Percentiles rank a stretch among this genome's conserved stretches.
Evolutionary conservation across 2,797 vertebrate genomes (phyloP).

Genomic region (Gymnodraco acuticeps): DNA sequence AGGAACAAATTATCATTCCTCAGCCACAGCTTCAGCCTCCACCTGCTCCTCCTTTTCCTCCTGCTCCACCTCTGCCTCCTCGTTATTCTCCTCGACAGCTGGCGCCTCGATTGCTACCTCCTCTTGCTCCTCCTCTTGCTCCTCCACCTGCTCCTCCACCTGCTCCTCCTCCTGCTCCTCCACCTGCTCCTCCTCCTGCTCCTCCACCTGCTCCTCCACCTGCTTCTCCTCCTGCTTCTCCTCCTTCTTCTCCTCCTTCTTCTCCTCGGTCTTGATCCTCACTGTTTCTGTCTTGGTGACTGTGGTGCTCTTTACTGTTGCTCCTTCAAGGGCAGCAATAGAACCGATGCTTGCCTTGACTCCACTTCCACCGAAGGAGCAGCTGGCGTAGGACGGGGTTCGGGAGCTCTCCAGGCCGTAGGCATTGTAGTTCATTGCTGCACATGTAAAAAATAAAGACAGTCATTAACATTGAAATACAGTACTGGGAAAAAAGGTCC

Average conservation of each 20-base stretch:
- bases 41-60: constrained; percentile 33
- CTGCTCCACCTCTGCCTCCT: constrained; percentile 19
- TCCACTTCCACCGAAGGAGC: constrained; percentile 59
- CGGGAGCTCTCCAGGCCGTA: constrained; percentile 74
- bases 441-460: background rate
- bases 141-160: background rate
- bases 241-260: constrained; percentile 18
- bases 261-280: constrained; percentile 54
- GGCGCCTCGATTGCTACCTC: background rate
- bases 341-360: constrained; percentile 34
- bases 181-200: background rate
- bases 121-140: constrained; percentile 1
- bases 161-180: constrained; percentile 10
- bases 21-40: constrained; percentile 50
- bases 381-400: constrained; percentile 61
- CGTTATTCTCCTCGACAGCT: constrained; percentile 10
- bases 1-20: constrained; percentile 47
- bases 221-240: constrained; percentile 4
- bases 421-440: constrained; percentile 74
- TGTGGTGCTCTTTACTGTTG: constrained; percentile 60
- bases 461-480: background rate
- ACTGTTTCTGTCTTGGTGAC: constrained; percentile 71
- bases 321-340: constrained; percentile 15
- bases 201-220: constrained; percentile 5
- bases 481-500: background rate